Evolutionary conservation across 1,140 invertebrate genomes (phyloP), one percentile per base, ranked within the genome.

Genomic region (Drosophila pseudoobscura): DNA sequence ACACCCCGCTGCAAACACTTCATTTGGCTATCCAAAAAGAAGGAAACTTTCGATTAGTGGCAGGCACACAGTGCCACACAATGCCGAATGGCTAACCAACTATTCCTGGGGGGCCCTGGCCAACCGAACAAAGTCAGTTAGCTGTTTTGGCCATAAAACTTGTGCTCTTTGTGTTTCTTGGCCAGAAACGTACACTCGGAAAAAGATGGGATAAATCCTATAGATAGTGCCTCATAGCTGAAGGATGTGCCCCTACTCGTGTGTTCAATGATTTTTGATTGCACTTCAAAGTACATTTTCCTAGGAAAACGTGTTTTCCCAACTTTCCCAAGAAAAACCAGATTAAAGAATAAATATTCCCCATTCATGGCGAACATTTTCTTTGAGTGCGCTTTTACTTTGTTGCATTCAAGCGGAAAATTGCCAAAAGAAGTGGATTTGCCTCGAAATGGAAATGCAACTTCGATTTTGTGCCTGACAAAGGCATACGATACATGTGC

Each of bases 1-100:
- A 39, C 35, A 11, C 44, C 65, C 62, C 65, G 66, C 62, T 64
- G 64, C 69, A 75, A 82, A 78, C 75, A 80, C 78, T 82, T 82
- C 54, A 82, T 69, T 82, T 58, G 58, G 62, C 54, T 31, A 55
- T 58, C 50, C 7, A 35, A 29, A 59, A 60, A 61, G 29, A 31
- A 59, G 17, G 51, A 20, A 80, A 65, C 49, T 78, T 59, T 56
- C 65, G 71, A 74, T 74, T 74, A 66, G 53, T 72, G 58, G 66
- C 41, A 65, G 46, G 7, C 51, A 53, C 51, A 53, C 31, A 41
- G 0, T 20, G 20, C 20, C 31, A 53, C 51, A 53, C 13, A 52
- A 35, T 8, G 8, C 29, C 3, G 45, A 68, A 57, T 56, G 63
- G 65, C 35, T 13, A 50, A 69, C 35, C 65, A 49, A 69, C 64